These are phyloP conservation scores for Acanthiza pusilla DNA, from an alignment of 2,797 vertebrate genomes.

Conservation along the genomic window DNA sequence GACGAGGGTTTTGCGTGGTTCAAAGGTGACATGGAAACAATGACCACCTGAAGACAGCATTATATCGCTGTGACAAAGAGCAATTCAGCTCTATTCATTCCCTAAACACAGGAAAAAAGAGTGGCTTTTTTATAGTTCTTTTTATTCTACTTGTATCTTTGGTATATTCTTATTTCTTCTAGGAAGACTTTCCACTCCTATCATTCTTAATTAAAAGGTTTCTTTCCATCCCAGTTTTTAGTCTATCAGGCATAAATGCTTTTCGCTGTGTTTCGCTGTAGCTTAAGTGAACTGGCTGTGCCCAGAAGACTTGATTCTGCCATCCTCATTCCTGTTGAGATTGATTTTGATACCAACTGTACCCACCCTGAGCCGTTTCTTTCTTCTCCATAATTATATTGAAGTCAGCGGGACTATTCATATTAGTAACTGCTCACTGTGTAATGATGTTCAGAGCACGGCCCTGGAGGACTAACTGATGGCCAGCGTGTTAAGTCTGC, in stretches of 20 bases:
- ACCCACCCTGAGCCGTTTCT: background rate
- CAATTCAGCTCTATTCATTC: background rate
- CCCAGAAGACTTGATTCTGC: constrained; percentile 11
- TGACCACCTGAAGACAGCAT: constrained; percentile 41
- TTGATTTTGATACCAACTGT: background rate
- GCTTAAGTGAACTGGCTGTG: constrained; percentile 38
- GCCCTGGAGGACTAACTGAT: background rate
- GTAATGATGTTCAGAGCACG: background rate
- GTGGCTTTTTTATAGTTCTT: background rate
- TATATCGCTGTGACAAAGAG: constrained; percentile 13
- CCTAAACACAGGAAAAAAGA: background rate
- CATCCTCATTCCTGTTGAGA: background rate
- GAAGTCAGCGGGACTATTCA: background rate
- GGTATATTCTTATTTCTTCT: constrained; percentile 32
- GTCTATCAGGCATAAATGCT: constrained; percentile 1
- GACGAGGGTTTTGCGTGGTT: constrained; percentile 5
- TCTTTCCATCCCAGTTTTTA: constrained; percentile 27
- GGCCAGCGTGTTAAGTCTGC: background rate
- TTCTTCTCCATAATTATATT: background rate
- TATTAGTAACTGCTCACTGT: background rate
- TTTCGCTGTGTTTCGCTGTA: constrained; percentile 15
- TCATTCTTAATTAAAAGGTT: constrained; percentile 32
- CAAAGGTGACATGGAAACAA: constrained; percentile 42
- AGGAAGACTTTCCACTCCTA: constrained; percentile 40
- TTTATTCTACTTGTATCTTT: background rate